Base-by-base conservation (phyloP, 2,797 vertebrate genomes). In the Sebastes steindachneri region DNA sequence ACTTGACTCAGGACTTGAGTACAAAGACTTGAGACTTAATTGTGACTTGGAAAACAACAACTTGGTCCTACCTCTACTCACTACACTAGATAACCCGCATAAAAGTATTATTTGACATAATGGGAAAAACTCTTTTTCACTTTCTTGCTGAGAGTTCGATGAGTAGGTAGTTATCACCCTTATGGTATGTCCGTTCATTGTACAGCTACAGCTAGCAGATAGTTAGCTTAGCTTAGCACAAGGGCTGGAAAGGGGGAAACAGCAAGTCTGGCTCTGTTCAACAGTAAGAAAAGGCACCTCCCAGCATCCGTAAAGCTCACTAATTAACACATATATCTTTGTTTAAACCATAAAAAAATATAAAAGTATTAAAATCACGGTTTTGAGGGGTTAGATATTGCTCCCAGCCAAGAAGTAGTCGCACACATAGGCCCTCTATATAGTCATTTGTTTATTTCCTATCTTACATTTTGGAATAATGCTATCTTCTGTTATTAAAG, bases 221-320 rank as follows among this genome's bases (percentile, higher is more conserved):
- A 28, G 25, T 62, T n/a, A 63, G 41, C 29, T 54, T 81, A 78
- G 57, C 55, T 70, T 53, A 74, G 21, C 63, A 51, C 63, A 26
- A 68, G 15, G 25, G 12, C 31, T 45, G 63, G 29, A 51, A 71
- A n/a, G 35, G 4, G 23, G 28, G 21, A 11, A 17, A 10, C 4
- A 57, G 9, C 33, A 54, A 68, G 2, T 37, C 28, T 28, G 41
- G 11, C 41, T 75, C 10, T 15, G 5, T 60, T 2, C 41, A 67
- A 14, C 2, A 3, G 10, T 14, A 29, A 9, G 3, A 41, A 53
- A 37, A 59, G 28, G 2, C 23, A 66, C 4, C 21, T 15, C 4
- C 12, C 14, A 23, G 33, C 4, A 14, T 26, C 55, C 12, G 14
- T 35, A 21, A 53, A 60, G 41, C 55, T 26, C 23, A 35, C 0